Evolutionary conservation across 1,140 invertebrate species (phyloP), one percentile per base, ranked within the genome.

Genomic region (Ceratina australensis): DNA sequence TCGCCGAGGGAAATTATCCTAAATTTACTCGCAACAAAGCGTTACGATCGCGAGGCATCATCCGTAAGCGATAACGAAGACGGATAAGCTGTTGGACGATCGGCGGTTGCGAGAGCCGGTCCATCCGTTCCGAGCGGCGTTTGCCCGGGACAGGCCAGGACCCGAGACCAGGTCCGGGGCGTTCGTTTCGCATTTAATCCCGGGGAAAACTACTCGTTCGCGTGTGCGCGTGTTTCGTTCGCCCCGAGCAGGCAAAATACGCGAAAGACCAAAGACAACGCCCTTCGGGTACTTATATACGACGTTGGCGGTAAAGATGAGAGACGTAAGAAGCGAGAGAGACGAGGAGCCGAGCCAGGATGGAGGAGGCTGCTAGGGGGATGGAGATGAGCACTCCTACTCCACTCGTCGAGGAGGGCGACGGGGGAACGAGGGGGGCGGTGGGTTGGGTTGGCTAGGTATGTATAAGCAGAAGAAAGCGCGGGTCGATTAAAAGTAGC

Each of bases 401-500:
- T 42, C 33, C 33, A 42, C 33, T 42, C 33, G 33, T 42, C 33
- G 33, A 42, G 33, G 33, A 42, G 33, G 33, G 33, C 10, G 33
- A 42, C 33, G 33, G 85, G 87, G 83, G 85, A 81, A 79, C 85
- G 68, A 71, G 65, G 83, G 77, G 76, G 82, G 79, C 86, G 66
- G 54, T n/a, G 52, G 59, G 54, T 16, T 66, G 72, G 79, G 76
- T 63, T 67, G 81, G 69, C 79, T 90, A 89, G 90, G 90, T 90
- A 90, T 91, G 90, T 91, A 91, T 91, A 91, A 92, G 91, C 90
- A 91, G 89, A 92, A 92, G 91, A 92, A 92, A 92, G 91, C 91
- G 90, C 89, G 92, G 92, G 92, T 92, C 91, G 92, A 92, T 92
- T 92, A 92, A 92, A 92, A 92, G 91, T 92, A 92, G 91, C 92